Base-by-base conservation (phyloP, 2,888 invertebrate genomes). In the Aleiodes testaceus region DNA sequence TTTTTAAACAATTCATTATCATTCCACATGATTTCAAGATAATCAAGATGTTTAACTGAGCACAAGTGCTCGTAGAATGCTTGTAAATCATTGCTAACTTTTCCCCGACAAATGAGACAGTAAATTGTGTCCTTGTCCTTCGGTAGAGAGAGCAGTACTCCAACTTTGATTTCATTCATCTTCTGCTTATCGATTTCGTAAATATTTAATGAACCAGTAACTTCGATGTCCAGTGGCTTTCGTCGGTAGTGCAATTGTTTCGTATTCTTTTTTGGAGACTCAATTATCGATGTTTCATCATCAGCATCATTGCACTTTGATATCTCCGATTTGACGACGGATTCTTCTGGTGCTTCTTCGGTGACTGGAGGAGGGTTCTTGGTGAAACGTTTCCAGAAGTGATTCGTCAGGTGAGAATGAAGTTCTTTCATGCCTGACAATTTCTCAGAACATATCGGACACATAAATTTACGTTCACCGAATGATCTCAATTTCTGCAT, bases 81-180 rank as follows among this genome's bases (percentile, higher is more conserved):
- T 50, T 76, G 74, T 0, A 73, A 36, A 4, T 78, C 75, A 63
- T 74, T 78, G 0, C 36, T 11, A 5, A 80, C 69, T 11, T 55
- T 74, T 65, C 66, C 66, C n/a, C 77, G 76, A 70, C 84, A 83
- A 18, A 80, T 68, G 22, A 84, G 72, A 50, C 84, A 84, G 2
- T 76, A 76, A 49, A 73, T 66, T 1, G 16, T 66, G 7, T 53
- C 5, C 1, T 65, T 9, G 9, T 75, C 70, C 12, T 61, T 14
- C 1, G 64, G 47, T 4, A 70, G 5, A n/a, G 55, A 65, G 1
- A 73, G 18, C 12, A 7, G 44, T 42, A 70, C 44, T 14, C 74
- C 71, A 4, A 50, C 7, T 20, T 70, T 50, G 1, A 70, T 26
- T 0, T 72, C 61, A 1, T 12, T 6, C 7, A 49, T 12, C 16